Base-by-base conservation (phyloP, 2,113 vertebrate genomes). In the Lanius collurio region DNA sequence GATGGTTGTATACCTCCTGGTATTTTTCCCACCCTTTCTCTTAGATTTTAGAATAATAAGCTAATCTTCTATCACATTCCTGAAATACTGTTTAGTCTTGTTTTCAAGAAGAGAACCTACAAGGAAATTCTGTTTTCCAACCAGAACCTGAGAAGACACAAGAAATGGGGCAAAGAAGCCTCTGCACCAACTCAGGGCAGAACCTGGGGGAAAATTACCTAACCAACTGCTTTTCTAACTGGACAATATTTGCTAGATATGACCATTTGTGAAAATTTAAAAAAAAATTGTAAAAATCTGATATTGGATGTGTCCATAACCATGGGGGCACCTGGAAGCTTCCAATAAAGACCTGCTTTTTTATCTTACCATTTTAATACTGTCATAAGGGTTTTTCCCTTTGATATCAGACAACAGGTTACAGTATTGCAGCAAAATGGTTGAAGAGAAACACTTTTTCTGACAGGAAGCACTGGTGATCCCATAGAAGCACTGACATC, bases 161-260 rank as follows among this genome's bases (percentile, higher is more conserved):
- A 84, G 18, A 74, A 74, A 84, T 15, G 23, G 41, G 41, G 12
- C 7, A 74, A 39, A 64, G 41, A 73, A 84, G 11, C 18, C 23
- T 7, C 11, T 28, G 18, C 11, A 64, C 22, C 22, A 55, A 46
- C 9, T 39, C 0, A 1, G 23, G 28, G 15, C 28, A 56, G 9
- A 74, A 27, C n/a, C 22, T 18, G 4, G 9, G 19, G n/a, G 15
- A 7, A 55, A 47, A 74, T 33, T 64, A 47, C 59, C 18, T 39
- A 39, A 47, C 14, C 23, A 64, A 19, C 15, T 33, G 18, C 28
- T 47, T 23, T 39, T 64, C 28, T 39, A 56, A 56, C 22, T 56
- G n/a, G 23, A 23, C 41, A 56, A 6, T 39, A 56, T 15, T 74
- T 56, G 23, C n/a, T 47, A 47, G 50, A 28, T 19, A 15, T n/a